A percentile compares a stretch with the other conserved stretches of the same genome.
Conservation (phyloP, 1,140 invertebrate species). For the Drosophila ercepeae region DNA sequence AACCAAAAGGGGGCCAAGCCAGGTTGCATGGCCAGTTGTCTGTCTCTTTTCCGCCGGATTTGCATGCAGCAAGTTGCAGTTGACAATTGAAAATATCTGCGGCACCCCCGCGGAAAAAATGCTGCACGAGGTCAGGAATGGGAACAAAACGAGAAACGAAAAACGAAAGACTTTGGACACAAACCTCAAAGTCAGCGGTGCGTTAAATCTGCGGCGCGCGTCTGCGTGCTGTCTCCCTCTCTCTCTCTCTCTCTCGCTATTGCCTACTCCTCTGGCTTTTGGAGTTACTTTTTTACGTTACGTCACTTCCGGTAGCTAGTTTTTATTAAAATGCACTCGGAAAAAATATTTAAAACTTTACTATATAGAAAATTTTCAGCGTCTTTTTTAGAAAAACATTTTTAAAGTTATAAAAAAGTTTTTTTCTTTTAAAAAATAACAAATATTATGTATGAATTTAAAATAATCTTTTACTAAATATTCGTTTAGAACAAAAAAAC, state of each 20-base stretch:
- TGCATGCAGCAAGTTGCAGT: slow-evolving; percentile 14
- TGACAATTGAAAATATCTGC: slow-evolving; percentile 21
- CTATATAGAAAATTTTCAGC: too few relatives aligned
- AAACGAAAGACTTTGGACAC: slow-evolving; percentile 76
- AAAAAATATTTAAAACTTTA: not conserved
- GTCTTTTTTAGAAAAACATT: too few relatives aligned
- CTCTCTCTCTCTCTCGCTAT: slow-evolving; percentile 7
- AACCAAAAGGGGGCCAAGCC: slow-evolving; percentile 2
- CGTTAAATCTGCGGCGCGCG: slow-evolving; percentile 56
- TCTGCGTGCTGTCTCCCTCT: slow-evolving; percentile 2
- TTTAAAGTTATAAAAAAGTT: too few relatives aligned
- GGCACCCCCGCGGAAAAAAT: slow-evolving; percentile 32
- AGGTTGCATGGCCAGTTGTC: slow-evolving; percentile 4
- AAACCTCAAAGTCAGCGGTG: slow-evolving; percentile 62
- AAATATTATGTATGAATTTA: too few relatives aligned
- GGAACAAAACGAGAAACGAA: slow-evolving; percentile 9
- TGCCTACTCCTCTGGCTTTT: slow-evolving; percentile 5
- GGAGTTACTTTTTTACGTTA: slow-evolving; percentile 28
- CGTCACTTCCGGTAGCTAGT: slow-evolving; percentile 53
- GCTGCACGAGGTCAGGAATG: slow-evolving; percentile 63
- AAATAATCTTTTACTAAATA: too few relatives aligned
- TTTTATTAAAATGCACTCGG: not conserved
- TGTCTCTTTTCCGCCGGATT: not conserved
- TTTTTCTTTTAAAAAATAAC: too few relatives aligned
- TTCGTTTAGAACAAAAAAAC: not conserved